Conservation (phyloP, 2,113 vertebrate genomes). For the Porphyrio hochstetteri region DNA sequence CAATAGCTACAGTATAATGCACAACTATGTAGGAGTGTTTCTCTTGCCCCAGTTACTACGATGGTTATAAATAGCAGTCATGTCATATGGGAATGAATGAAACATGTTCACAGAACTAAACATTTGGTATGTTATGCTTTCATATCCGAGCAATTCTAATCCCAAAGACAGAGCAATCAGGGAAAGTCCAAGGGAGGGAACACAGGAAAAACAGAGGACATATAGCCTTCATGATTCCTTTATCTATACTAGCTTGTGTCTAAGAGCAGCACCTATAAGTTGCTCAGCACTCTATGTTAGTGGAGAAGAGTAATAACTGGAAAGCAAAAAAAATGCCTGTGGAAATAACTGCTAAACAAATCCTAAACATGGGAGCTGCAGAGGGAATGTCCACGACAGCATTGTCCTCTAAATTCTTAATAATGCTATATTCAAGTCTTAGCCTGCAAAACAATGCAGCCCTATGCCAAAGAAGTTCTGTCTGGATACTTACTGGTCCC, state of each 20-base stretch:
- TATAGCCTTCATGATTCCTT: background rate
- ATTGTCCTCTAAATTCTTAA: background rate
- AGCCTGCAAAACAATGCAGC: background rate
- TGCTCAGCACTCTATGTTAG: background rate
- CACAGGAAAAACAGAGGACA: background rate
- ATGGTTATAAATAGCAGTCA: background rate
- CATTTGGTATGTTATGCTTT: background rate
- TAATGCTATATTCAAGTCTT: background rate
- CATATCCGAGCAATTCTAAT: background rate
- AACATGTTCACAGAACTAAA: background rate
- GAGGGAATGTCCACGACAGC: background rate
- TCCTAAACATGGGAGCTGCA: background rate
- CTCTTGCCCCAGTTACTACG: background rate
- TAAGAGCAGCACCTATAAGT: background rate
- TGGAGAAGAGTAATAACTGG: background rate
- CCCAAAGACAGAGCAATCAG: background rate
- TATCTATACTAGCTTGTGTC: background rate
- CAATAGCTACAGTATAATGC: background rate
- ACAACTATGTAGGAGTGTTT: background rate
- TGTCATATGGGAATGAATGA: background rate
- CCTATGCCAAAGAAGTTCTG: background rate
- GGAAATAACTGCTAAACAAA: background rate
- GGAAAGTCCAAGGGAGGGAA: background rate
- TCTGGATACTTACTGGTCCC: background rate
- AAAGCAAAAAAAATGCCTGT: background rate